Evolutionary conservation across 2,888 invertebrate genomes (phyloP).

Genomic region (Eulithis prunata): DNA sequence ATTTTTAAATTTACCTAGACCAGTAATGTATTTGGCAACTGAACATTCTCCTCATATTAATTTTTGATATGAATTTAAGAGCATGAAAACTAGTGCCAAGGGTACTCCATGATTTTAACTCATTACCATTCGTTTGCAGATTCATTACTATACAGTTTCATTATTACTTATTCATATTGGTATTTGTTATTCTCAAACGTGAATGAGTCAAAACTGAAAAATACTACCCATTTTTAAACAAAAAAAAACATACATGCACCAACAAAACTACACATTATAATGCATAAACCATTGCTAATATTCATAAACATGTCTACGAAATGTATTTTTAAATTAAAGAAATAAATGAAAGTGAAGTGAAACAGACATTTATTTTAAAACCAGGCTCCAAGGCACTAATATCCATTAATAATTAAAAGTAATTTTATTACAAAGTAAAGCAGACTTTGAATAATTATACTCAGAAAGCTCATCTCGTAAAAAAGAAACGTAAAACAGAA

Average conservation of each 20-base stretch:
- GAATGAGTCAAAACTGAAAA: background rate
- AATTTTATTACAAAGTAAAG: constrained; percentile 29
- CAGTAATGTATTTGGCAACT: too few relatives aligned
- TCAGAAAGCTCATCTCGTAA: constrained; percentile 43
- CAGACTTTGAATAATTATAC: constrained; percentile 23
- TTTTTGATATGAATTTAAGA: too few relatives aligned
- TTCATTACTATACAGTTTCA: constrained; percentile 27
- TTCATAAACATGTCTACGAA: too few relatives aligned
- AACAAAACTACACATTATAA: too few relatives aligned
- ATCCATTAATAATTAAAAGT: constrained; percentile 16
- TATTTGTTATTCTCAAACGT: background rate
- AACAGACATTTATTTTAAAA: background rate
- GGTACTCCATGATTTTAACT: constrained; percentile 29
- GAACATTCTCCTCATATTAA: too few relatives aligned
- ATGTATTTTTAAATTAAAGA: background rate
- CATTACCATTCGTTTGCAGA: constrained; percentile 27
- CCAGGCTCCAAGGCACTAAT: constrained; percentile 4
- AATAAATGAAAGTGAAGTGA: background rate
- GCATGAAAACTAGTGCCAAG: background rate
- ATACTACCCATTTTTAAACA: too few relatives aligned
- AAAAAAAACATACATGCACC: too few relatives aligned
- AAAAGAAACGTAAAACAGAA: constrained; percentile 52
- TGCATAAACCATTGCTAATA: too few relatives aligned
- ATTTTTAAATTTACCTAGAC: too few relatives aligned
- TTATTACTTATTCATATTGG: constrained; percentile 10